Base-by-base conservation (phyloP, 1,140 invertebrate species). In the Macrosteles quadrilineatus region DNA sequence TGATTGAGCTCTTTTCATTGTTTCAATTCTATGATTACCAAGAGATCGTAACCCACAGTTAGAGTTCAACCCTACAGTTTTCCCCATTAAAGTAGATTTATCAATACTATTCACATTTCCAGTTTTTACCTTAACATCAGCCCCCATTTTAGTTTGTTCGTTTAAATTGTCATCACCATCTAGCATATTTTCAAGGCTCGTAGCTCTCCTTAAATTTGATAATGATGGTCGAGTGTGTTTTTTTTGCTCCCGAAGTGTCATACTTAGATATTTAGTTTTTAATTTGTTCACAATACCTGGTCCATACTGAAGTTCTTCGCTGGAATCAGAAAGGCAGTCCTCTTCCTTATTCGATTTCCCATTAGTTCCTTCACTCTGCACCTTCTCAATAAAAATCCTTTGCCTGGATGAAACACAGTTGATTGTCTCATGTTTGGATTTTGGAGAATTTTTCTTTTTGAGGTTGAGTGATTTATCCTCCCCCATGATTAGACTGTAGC, bases 261-360 rank as follows among this genome's bases (percentile, higher is more conserved):
- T 82, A 76, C 90, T 93, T 68, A 95, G 84, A 78, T 94, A 95
- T 75, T 91, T 90, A 76, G 90, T 91, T 76, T 92, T 89, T 50
- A 96, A 83, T 76, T 90, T 91, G 74, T 91, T 93, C 2, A 97
- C 94, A 75, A 97, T 96, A 6, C 94, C 94, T 11, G 94, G 94
- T 0, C 94, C 94, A 81, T 96, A 97, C 73, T 91, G 89, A 21
- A 95, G 79, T 76, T 95, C 94, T 81, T 95, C 92, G 64, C 83
- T 87, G 71, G 83, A 85, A 75, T 87, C 85, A 65, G 85, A 85
- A 47, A 71, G 55, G 62, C 62, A 62, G 23, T 73, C 71, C n/a
- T 75, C 73, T 19, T 73, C 71, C 31, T 76, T 73, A 31, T 63
- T 69, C 32, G 64, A 68, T 30, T 67, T 73, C 32, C 67, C 31